Conservation (phyloP, 2,888 invertebrate genomes). For the Icerya purchasi region DNA sequence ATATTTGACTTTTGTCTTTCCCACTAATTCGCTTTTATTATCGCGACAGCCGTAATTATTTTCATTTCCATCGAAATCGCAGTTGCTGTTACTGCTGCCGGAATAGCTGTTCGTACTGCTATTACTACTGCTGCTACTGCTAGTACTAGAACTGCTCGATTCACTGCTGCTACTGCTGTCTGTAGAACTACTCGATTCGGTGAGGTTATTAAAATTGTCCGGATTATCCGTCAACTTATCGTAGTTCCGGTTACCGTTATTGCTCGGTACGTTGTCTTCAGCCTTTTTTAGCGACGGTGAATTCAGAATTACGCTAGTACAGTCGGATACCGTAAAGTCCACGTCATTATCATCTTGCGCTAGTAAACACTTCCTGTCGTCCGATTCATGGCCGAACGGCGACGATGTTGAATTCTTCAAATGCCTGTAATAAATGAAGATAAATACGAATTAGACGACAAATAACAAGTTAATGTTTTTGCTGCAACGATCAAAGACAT, state of each 20-base stretch:
- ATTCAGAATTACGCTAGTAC: too few species aligned
- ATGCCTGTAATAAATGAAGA: too few species aligned
- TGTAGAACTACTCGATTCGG: not conserved
- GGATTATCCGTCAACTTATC: not conserved
- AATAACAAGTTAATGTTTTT: too few species aligned
- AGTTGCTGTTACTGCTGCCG: not conserved
- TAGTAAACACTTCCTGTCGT: not conserved
- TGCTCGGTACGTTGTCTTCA: not conserved
- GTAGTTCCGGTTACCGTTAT: too few species aligned
- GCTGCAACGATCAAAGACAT: too few species aligned
- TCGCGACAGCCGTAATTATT: not conserved
- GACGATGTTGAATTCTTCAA: not conserved
- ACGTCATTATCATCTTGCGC: too few species aligned
- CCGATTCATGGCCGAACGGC: not conserved
- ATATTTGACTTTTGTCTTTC: too few species aligned
- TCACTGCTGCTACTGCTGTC: not conserved
- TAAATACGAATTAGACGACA: too few species aligned
- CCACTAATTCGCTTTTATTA: not conserved
- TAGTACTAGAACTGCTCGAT: not conserved
- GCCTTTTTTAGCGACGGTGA: too few species aligned
- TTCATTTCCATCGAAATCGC: not conserved
- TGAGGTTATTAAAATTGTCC: not conserved
- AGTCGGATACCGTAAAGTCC: too few species aligned
- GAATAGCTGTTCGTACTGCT: not conserved
- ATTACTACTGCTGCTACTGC: not conserved